Conservation (phyloP, 2,888 invertebrate genomes). For the Tortricodes alternella region DNA sequence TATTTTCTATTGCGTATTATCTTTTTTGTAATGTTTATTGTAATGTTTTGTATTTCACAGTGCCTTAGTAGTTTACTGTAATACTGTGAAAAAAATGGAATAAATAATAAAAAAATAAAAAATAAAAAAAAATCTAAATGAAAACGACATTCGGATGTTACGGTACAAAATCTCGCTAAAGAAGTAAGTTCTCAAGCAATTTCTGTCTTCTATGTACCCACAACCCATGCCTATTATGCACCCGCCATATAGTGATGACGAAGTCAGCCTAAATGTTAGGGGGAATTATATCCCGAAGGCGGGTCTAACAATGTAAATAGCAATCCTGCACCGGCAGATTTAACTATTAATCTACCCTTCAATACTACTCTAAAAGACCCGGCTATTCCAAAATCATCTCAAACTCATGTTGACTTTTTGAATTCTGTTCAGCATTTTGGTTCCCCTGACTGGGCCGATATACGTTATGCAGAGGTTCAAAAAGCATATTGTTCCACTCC, state of each 20-base stretch:
- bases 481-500: neutral
- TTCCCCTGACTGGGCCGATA: neutral
- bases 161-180: neutral
- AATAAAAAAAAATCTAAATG: too few relatives aligned
- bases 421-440: neutral
- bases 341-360: neutral
- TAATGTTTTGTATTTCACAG: too few relatives aligned
- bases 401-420: neutral
- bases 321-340: neutral
- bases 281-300: neutral
- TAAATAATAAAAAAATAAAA: too few relatives aligned
- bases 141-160: neutral
- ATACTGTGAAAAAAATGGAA: too few relatives aligned
- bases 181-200: constrained; percentile 1
- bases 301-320: too few relatives aligned
- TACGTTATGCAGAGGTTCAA: neutral
- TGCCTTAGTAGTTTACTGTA: too few relatives aligned
- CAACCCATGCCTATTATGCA: neutral
- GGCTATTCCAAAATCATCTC: neutral
- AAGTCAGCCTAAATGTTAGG: neutral
- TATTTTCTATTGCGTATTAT: too few relatives aligned
- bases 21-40: too few relatives aligned
- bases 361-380: neutral
- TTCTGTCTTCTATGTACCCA: neutral
- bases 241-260: neutral